Evolutionary conservation across 2,797 vertebrate species (phyloP), one percentile per base, ranked within the genome.

Genomic region (Galago senegalensis): DNA sequence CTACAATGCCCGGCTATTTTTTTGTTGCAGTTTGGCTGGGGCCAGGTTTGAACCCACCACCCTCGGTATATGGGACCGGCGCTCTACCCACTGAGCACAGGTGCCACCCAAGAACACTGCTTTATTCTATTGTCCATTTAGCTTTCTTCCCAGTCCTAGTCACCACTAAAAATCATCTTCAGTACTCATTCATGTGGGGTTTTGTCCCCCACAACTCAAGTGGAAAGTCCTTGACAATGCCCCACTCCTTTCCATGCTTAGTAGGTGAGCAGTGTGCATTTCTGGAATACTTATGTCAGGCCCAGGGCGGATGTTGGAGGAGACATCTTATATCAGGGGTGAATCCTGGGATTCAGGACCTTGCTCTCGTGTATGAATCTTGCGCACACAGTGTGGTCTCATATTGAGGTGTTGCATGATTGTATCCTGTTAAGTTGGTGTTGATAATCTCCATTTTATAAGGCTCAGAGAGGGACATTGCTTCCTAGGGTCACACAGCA

Each of bases 381-480:
- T 27, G 16, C 8, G 37, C 6, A 7, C 23, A 46, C 0, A 2
- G 56, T 21, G 14, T 7, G 85, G 69, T 2, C 43, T 90, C 43
- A 25, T 0, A 21, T 1, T 25, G 5, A 53, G 73, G 29, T 53
- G 75, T 4, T 31, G 53, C 72, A 6, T 46, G 70, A 63, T 46
- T 25, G 3, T 14, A 34, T 60, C 86, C 72, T 73, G 21, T 90
- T 58, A 3, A 16, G 9, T 37, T 73, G 56, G 77, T 56, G 17
- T 75, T 90, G 67, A 17, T 46, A 4, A 23, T 58, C 40, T 77
- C 49, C 31, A 29, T 56, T 53, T 92, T 46, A n/a, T 0, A 27
- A 95, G 81, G 73, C 27, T 70, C 73, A 61, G 91, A 80, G 82
- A 91, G 69, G 40, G 43, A 18, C 7, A 43, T 25, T 37, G 34